phyloP scores from a whole-genome alignment of 2,888 invertebrate genomes.

The Epinotia demarniana region DNA sequence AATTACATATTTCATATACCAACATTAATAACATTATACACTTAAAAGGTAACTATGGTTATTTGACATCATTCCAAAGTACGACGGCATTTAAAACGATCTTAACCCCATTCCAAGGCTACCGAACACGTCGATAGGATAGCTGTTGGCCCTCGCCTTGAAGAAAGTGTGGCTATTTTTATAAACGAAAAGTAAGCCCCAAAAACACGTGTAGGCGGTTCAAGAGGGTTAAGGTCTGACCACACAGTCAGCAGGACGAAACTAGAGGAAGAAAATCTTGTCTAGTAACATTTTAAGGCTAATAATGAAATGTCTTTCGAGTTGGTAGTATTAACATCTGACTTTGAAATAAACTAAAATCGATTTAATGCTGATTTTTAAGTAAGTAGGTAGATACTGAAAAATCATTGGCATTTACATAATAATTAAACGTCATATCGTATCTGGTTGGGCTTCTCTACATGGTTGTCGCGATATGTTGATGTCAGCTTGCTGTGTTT shows the following conservation, averaged over 20 bases:
- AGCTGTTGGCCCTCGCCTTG: constrained; percentile 14
- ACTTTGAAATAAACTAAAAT: no score
- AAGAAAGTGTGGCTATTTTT: constrained; percentile 29
- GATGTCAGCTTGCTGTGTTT: no score
- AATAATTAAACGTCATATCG: no score
- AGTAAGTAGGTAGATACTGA: no score
- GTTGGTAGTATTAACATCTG: no score
- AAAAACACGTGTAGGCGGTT: constrained; percentile 21
- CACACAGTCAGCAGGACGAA: not conserved
- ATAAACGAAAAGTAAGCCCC: constrained; percentile 8
- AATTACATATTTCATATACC: no score
- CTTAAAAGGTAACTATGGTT: not conserved
- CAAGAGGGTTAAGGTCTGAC: not conserved
- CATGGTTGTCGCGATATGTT: no score
- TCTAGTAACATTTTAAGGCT: no score
- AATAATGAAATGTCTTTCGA: no score
- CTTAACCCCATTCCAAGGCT: constrained; percentile 10
- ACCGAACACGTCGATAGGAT: not conserved
- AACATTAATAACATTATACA: not conserved
- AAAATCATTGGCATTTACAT: no score
- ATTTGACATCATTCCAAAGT: not conserved
- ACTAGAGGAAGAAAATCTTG: not conserved
- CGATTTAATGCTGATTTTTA: no score
- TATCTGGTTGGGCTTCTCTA: no score
- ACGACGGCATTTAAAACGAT: not conserved